Evolutionary conservation across 2,797 vertebrate species (phyloP), one percentile per base, ranked within the genome.

Genomic region (Sciurus vulgaris): DNA sequence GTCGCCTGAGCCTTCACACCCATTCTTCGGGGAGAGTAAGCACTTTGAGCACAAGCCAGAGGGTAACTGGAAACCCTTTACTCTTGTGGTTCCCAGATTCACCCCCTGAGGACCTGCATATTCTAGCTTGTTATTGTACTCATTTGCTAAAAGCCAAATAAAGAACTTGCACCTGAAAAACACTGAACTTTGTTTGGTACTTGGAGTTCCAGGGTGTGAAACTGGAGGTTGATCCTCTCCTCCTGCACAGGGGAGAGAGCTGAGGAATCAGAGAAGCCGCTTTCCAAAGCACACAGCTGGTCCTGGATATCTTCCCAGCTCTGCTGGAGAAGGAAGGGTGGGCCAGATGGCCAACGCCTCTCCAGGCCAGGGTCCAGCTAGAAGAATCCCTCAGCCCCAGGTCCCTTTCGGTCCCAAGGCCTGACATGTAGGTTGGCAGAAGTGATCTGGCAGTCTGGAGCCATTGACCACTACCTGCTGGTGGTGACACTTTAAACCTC

Each of bases 201-300:
- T 95, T 95, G 76, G 79, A 89, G 86, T 93, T 93, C 89, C 91
- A 87, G 96, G 83, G 95, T 93, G 59, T 87, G 84, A 95, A 93
- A 95, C 83, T 65, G 24, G 72, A 94, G 92, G 94, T 83, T 96
- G 81, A 91, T 79, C 78, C 61, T 83, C n/a, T 35, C 51, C 59
- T 95, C 79, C 74, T 81, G 85, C 94, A 83, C 69, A 30, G 15
- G 87, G 86, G 51, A 96, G 63, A 93, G 35, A 51, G 88, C 70
- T 1, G 47, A 73, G 73, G 76, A 95, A 69, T 81, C 59, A 86
- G 88, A 94, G 85, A 89, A 82, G 70, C 38, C 2, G 38, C 70
- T 93, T 95, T 95, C 94, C 96, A 96, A 91, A 97, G 79, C 93
- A 74, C 94, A 94, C 96, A 96, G 96, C 95, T 97, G 97, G 93